A percentile compares a stretch with the other conserved stretches of the same genome.
Evolutionary conservation across 2,113 vertebrate species (phyloP).

Genomic region (Takifugu bimaculatus): DNA sequence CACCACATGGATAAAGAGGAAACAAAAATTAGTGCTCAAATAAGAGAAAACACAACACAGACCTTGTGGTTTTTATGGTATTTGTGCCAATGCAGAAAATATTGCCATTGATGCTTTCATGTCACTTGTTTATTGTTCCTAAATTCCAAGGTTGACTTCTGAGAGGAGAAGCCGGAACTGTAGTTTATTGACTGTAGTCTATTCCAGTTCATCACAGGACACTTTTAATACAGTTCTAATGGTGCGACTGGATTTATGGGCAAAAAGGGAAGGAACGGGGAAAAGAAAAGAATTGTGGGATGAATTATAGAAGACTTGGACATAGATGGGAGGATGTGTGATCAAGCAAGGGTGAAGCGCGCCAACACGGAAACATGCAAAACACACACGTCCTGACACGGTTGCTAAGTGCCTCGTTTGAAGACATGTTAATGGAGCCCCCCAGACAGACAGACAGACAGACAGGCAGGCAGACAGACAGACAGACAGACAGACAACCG

Average conservation of each 20-base stretch:
- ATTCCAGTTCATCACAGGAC: background rate
- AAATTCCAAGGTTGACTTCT: no score
- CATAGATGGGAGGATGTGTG: slow-evolving; percentile 29
- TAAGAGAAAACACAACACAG: no score
- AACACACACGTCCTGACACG: slow-evolving; percentile 36
- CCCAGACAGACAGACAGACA: slow-evolving; percentile 46
- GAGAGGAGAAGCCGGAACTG: no score
- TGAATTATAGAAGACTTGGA: slow-evolving; percentile 68
- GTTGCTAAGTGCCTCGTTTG: slow-evolving; percentile 20
- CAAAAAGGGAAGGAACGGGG: slow-evolving; percentile 11
- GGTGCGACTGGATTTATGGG: slow-evolving; percentile 3
- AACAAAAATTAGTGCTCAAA: slow-evolving; percentile 6
- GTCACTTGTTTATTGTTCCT: no score
- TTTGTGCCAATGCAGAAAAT: no score
- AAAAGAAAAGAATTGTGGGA: slow-evolving; percentile 45
- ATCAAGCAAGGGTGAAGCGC: slow-evolving; percentile 44
- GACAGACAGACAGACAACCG: slow-evolving; percentile 39
- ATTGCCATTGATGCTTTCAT: no score
- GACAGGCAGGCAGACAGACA: background rate
- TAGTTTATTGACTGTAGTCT: background rate
- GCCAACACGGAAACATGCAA: slow-evolving; percentile 32
- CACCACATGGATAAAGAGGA: background rate
- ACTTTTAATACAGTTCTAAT: background rate
- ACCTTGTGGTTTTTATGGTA: no score
- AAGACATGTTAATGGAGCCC: slow-evolving; percentile 47